Evolutionary conservation across 2,888 invertebrate species (phyloP), one percentile per base, ranked within the genome.

Genomic region (Branchipolynoe longqiensis): DNA sequence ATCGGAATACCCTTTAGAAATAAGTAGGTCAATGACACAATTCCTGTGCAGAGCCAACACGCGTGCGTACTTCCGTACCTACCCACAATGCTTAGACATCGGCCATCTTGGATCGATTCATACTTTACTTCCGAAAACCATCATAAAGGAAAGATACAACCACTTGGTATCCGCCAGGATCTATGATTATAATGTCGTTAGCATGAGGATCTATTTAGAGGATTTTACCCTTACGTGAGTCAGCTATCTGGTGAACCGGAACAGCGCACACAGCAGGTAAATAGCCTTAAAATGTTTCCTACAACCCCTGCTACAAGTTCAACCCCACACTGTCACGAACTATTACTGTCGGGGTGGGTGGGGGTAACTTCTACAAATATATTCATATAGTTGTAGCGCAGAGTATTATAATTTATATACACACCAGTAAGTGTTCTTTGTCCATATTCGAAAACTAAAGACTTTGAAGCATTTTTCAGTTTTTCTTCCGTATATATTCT

Each of bases 41-140:
- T 41, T 78, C 28, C 28, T 31, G 41, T 28, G 78, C 82, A 82
- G 36, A 12, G 28, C 36, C 2, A 22, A n/a, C 14, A 28, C 84
- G 84, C 78, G 36, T 84, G 78, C 84, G 74, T 58, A 74, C 58
- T 74, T 48, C 84, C 25, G 59, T 22, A 2, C 69, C 33, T 78
- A 62, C 84, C 84, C 84, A 84, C 74, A 84, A 84, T 84, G 48
- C 78, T 22, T 31, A 1, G 25, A n/a, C 58, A 36, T 41, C 84
- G 59, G 84, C 84, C 84, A 84, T 84, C 59, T 84, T 84, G 84
- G 40, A 48, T 78, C 54, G 28, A 41, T 48, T 41, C 54, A 54
- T 48, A 41, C 78, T 54, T 78, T 78, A 78, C 78, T 78, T 78
- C 78, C 78, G 78, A 78, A 78, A 78, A 78, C 78, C 48, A 78